phyloP scores from a whole-genome alignment of 2,113 vertebrate genomes.

The Mormyrus iriodes region DNA sequence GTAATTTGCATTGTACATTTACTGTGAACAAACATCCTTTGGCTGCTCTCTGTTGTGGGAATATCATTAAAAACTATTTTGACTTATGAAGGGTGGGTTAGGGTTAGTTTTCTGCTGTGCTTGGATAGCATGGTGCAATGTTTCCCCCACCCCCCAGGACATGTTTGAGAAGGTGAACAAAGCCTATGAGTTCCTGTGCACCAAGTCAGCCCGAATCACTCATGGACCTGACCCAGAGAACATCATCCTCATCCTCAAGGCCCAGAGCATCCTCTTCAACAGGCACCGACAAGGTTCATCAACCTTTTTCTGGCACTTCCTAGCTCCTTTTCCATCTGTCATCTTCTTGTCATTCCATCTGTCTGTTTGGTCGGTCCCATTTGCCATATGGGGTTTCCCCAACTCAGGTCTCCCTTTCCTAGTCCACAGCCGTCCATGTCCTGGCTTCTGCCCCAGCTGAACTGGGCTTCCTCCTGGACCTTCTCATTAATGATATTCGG shows the following conservation, averaged over 20 bases:
- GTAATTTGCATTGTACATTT: neutral
- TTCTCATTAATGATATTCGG: neutral
- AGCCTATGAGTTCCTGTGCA: slow-evolving; percentile 95
- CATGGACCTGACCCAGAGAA: slow-evolving; percentile 97
- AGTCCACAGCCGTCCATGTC: neutral
- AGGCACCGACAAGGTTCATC: slow-evolving; percentile 80
- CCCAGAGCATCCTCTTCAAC: slow-evolving; percentile 97
- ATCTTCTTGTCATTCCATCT: neutral
- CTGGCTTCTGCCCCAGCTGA: neutral
- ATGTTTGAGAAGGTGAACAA: slow-evolving; percentile 99
- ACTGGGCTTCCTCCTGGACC: neutral
- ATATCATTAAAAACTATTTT: neutral
- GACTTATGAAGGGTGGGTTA: neutral
- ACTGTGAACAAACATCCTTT: neutral
- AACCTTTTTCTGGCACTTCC: neutral
- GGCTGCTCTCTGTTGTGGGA: neutral
- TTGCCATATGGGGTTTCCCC: neutral
- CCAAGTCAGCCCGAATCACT: slow-evolving; percentile 80
- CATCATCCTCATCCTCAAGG: slow-evolving; percentile 94
- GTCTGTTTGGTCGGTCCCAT: neutral
- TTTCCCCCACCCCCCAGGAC: slow-evolving; percentile 63
- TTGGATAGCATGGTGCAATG: neutral
- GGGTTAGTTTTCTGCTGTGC: neutral
- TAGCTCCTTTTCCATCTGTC: neutral
- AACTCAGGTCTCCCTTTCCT: neutral